Conservation (phyloP, 2,888 invertebrate species). For the Philopedon plagiatum region DNA sequence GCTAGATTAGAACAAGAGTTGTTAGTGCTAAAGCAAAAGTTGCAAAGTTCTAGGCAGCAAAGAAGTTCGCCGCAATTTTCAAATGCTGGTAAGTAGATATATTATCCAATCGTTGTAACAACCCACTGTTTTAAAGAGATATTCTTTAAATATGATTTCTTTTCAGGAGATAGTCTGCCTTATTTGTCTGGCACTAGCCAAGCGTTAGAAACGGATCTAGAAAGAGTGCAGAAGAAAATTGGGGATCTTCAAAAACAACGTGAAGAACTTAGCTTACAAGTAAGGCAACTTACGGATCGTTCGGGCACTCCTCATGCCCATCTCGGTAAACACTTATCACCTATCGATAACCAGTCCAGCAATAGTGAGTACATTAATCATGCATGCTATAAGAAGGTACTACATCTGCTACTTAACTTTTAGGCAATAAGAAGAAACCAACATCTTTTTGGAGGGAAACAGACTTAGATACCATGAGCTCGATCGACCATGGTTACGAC, state of each 20-base stretch:
- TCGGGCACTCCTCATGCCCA: constrained; percentile 75
- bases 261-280: constrained; percentile 88
- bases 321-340: constrained; percentile 67
- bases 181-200: constrained; percentile 75
- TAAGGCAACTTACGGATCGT: constrained; percentile 86
- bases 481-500: constrained; percentile 78
- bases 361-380: constrained; percentile 45
- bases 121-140: background rate
- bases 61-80: constrained; percentile 67
- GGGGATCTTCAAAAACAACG: constrained; percentile 89
- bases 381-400: background rate
- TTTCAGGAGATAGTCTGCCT: constrained; percentile 67
- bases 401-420: background rate
- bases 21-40: constrained; percentile 85
- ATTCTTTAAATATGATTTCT: background rate
- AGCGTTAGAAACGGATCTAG: constrained; percentile 84
- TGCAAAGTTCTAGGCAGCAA: constrained; percentile 79
- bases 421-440: constrained; percentile 72
- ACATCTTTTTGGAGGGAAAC: constrained; percentile 90
- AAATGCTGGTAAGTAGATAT: constrained; percentile 64
- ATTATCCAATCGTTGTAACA: background rate
- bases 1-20: constrained; percentile 90
- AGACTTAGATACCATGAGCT: constrained; percentile 87
- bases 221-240: constrained; percentile 86
- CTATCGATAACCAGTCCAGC: constrained; percentile 50